Conservation (phyloP, 2,888 invertebrate species). For the Neocrepidodera transversa region DNA sequence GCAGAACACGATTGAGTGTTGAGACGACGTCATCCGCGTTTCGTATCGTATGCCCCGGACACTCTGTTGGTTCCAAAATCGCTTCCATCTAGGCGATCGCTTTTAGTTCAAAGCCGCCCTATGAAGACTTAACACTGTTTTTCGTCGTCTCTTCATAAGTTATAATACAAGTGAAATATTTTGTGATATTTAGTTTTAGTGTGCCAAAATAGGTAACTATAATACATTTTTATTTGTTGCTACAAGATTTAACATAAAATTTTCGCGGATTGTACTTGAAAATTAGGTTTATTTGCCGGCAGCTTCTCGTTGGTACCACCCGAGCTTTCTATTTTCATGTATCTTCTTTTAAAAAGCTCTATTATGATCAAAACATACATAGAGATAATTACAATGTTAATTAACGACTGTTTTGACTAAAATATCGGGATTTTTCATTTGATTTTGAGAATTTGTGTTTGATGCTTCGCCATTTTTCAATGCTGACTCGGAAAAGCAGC, state of each 20-base stretch:
- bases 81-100: conserved; percentile 49
- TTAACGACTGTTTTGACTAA: too few species aligned
- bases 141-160: conserved; percentile 55
- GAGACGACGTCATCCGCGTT: conserved; percentile 49
- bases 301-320: conserved; percentile 18
- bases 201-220: conserved; percentile 62
- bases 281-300: conserved; percentile 13
- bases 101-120: conserved; percentile 58
- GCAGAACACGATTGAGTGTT: conserved; percentile 48
- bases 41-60: conserved; percentile 42
- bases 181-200: conserved; percentile 61
- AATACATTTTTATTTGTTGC: neutral
- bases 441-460: neutral
- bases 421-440: neutral
- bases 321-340: conserved; percentile 34
- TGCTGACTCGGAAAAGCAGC: conserved; percentile 59
- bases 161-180: conserved; percentile 57
- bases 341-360: conserved; percentile 40
- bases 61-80: conserved; percentile 46
- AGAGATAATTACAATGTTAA: too few species aligned
- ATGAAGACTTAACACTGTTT: conserved; percentile 55
- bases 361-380: conserved; percentile 17
- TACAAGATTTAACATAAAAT: neutral
- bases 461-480: conserved; percentile 58
- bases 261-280: neutral